Conservation (phyloP, 1,140 invertebrate genomes). For the Vanessa atalanta region DNA sequence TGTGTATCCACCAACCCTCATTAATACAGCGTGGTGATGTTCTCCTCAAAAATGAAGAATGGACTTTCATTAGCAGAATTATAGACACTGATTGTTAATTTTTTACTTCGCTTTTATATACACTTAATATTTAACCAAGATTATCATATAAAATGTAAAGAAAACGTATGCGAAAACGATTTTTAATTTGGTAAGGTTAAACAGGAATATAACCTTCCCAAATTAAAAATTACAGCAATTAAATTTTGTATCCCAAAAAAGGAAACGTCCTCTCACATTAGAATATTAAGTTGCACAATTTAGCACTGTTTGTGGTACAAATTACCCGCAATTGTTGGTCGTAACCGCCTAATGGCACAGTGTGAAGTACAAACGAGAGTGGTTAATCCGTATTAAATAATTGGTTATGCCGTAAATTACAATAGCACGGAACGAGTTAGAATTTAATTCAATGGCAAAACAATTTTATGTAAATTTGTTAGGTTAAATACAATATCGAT, state of each 20-base stretch:
- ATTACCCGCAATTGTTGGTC: constrained; percentile 38
- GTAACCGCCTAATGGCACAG: constrained; percentile 36
- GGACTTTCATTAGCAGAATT: too few relatives aligned
- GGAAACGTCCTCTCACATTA: constrained; percentile 31
- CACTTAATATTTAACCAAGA: too few relatives aligned
- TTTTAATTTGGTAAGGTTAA: too few relatives aligned
- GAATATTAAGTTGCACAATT: constrained; percentile 37
- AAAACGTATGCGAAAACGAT: background rate
- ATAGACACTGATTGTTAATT: too few relatives aligned
- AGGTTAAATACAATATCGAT: constrained; percentile 4
- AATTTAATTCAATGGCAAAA: constrained; percentile 12
- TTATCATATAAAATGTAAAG: background rate
- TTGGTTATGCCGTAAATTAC: constrained; percentile 35
- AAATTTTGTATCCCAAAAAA: constrained; percentile 26
- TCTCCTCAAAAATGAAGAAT: too few relatives aligned
- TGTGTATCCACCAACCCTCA: background rate
- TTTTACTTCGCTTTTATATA: too few relatives aligned
- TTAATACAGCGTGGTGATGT: background rate
- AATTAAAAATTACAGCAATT: constrained; percentile 30
- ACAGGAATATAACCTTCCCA: constrained; percentile 7
- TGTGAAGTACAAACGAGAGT: constrained; percentile 35
- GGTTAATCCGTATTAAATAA: constrained; percentile 43
- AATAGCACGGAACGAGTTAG: constrained; percentile 28
- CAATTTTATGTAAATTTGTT: constrained; percentile 12
- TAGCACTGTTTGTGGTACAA: constrained; percentile 34